Conservation (phyloP, 2,888 invertebrate species). For the Hirtodrosophila histrioides region DNA sequence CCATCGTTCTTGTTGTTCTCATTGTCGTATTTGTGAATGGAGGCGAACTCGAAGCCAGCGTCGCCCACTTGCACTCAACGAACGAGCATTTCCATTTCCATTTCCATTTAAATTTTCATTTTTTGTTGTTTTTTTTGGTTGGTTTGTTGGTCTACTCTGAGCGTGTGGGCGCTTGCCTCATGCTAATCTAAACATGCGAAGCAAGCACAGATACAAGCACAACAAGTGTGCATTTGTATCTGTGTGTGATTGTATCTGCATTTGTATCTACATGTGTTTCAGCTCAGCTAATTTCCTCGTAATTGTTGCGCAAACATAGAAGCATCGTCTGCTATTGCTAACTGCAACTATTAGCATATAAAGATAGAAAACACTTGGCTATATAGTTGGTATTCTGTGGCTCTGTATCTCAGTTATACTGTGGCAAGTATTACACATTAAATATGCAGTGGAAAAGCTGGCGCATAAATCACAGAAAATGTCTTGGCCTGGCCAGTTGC, state of each 20-base stretch:
- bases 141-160: neutral
- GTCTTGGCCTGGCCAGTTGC: slow-evolving; percentile 26
- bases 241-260: slow-evolving; percentile 31
- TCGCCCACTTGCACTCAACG: slow-evolving; percentile 44
- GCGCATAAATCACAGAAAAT: slow-evolving; percentile 61
- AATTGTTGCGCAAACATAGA: slow-evolving; percentile 60
- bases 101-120: slow-evolving; percentile 21
- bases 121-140: neutral
- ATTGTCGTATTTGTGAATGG: slow-evolving; percentile 52
- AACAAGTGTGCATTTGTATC: slow-evolving; percentile 10
- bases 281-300: slow-evolving; percentile 56
- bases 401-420: slow-evolving; percentile 6
- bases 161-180: slow-evolving; percentile 36
- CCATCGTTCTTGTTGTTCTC: slow-evolving; percentile 21
- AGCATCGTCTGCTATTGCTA: slow-evolving; percentile 33
- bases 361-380: slow-evolving; percentile 3
- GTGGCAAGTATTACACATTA: slow-evolving; percentile 46
- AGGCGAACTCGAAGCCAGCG: slow-evolving; percentile 33
- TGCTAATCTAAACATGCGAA: slow-evolving; percentile 20
- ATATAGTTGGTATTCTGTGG: slow-evolving; percentile 16
- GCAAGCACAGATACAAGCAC: slow-evolving; percentile 13
- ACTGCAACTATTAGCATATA: slow-evolving; percentile 16
- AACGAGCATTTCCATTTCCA: slow-evolving; percentile 31
- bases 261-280: slow-evolving; percentile 31
- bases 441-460: slow-evolving; percentile 53